Evolutionary conservation across 2,888 invertebrate species (phyloP), one percentile per base, ranked within the genome.

Genomic region (Clostera curtula): DNA sequence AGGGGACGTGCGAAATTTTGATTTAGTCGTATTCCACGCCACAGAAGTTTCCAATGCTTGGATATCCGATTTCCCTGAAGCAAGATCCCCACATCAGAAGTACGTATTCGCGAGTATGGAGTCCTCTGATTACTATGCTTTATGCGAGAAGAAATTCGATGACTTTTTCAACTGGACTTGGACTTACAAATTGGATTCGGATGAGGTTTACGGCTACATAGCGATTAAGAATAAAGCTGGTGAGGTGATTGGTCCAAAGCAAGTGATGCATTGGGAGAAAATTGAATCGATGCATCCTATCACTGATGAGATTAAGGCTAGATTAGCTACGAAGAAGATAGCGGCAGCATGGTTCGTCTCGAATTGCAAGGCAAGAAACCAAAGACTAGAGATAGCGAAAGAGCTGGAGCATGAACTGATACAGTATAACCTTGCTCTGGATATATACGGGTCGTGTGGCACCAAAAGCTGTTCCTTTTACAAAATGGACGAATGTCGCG

Each of bases 341-440:
- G 57, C 65, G 3, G 72, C 61, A 0, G 70, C 71, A 3, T 72
- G 72, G 73, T 56, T 72, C 21, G 66, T 66, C 1, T 72, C 72
- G 2, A 60, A 70, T 13, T 71, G 71, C 25, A 11, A 25, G 1
- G 36, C 63, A 0, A 41, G 20, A 18, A 61, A 56, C 29, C 32
- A 39, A 1, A 48, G 71, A 29, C 47, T 55, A 24, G 3, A 15
- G 3, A 51, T 56, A 27, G 62, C 52, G 1, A 25, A 27, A 5
- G 14, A 51, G 9, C 33, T 73, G 1, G 35, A 55, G 19, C 11
- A 12, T 3, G 52, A 55, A 25, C 30, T 72, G 13, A 19, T 33
- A 4, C 32, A 41, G 20, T 56, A 60, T 19, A 31, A 47, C 21
- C 38, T 69, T 26, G 27, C 30, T 0, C 24, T 69, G 1, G 69